A percentile compares a stretch with the other conserved stretches of the same genome.
phyloP scores from a whole-genome alignment of 2,113 vertebrate species.

The Megalops atlanticus region DNA sequence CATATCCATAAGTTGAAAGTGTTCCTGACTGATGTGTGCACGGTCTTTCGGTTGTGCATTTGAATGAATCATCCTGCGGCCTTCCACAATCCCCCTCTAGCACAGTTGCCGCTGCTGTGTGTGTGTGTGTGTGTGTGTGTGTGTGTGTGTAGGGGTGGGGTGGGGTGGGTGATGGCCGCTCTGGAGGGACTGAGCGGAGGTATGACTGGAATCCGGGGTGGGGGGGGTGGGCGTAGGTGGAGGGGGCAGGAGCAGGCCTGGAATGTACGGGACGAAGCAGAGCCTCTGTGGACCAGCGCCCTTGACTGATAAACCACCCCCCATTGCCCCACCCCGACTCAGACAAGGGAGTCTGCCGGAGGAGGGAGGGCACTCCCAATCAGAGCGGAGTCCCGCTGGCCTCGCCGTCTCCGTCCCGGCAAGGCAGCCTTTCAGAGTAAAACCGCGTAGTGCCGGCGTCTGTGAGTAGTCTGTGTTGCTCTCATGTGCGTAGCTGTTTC shows the following conservation, averaged over 20 bases:
- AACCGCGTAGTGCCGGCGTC: too few relatives aligned
- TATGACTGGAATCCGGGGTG: slow-evolving; percentile 12
- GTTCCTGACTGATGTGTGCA: neutral
- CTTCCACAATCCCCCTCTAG: neutral
- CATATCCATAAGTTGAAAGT: neutral
- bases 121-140: neutral
- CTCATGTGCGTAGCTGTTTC: too few relatives aligned
- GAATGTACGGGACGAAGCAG: slow-evolving; percentile 7
- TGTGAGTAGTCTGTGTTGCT: too few relatives aligned
- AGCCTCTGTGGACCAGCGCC: neutral
- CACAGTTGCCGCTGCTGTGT: neutral
- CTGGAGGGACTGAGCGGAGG: neutral
- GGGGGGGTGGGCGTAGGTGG: neutral
- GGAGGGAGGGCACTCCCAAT: too few relatives aligned
- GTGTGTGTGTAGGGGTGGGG: neutral
- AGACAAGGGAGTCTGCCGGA: too few relatives aligned
- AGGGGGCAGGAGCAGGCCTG: neutral
- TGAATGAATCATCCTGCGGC: neutral
- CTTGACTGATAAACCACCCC: neutral
- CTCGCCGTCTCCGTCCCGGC: too few relatives aligned
- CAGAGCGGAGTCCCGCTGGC: too few relatives aligned
- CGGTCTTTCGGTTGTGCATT: neutral
- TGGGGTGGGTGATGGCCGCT: neutral
- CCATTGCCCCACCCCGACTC: too few relatives aligned
- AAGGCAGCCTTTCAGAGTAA: too few relatives aligned